Base-by-base conservation (phyloP, 23 tunicate species). In the Aplidium turbinatum region DNA sequence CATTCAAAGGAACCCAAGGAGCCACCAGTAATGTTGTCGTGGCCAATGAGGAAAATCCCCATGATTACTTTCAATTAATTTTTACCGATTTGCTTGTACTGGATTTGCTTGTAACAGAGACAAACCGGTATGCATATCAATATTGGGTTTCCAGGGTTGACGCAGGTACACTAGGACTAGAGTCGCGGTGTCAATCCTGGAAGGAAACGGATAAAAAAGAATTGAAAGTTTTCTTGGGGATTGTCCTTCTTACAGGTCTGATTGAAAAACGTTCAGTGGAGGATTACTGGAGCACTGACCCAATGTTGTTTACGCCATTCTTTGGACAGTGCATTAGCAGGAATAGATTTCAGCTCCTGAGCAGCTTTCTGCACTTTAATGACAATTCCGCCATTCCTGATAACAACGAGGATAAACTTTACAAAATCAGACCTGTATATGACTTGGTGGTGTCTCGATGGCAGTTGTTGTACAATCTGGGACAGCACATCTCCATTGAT, bases 401-500 rank as follows among this genome's bases (percentile, higher is more conserved):
- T 19, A n/a, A 5, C 21, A 19, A 22, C 28, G 57, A 47, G 24
- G 77, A 72, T 50, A 50, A 35, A 27, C 58, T 72, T 32, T 50
- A 51, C 58, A 72, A 72, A 35, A 33, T 47, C 61, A 50, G 77
- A 19, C 77, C 77, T 19, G 13, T 72, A 4, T 72, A 45, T 47
- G 35, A 51, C 7, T 26, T 46, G 24, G n/a, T 72, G 7, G 40
- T 72, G 13, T 4, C 24, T 21, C 50, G 51, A 50, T 72, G 77
- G 77, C 77, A 39, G 32, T 24, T 24, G 51, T 39, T 42, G 31
- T 72, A 72, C 35, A 5, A 31, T 16, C 22, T 53, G 68, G 77
- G 77, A 5, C 67, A 72, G 35, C 16, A 72, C n/a, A 45, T 72
- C 62, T 72, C 77, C 23, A 72, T 72, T 22, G 77, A 72, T 29